A percentile compares a stretch with the other conserved stretches of the same genome.
phyloP scores from a whole-genome alignment of 1,140 invertebrate genomes.

The Drosophila yakuba region DNA sequence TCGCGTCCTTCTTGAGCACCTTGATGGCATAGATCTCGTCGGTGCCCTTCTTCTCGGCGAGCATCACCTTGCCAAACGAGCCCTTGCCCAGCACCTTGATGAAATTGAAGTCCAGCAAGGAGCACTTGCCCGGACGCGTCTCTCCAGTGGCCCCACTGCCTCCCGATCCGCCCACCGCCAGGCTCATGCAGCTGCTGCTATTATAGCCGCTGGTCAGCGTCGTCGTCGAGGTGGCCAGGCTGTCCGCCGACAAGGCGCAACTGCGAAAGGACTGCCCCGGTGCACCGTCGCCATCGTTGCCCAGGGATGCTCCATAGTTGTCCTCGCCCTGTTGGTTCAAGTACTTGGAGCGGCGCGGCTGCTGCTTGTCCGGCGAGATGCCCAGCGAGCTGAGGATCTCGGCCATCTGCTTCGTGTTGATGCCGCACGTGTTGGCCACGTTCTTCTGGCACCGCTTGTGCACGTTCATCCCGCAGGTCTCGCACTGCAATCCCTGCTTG shows the following conservation, averaged over 20 bases:
- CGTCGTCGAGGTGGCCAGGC: slow-evolving; percentile 62
- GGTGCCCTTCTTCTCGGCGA: slow-evolving; percentile 96
- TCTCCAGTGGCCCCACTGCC: slow-evolving; percentile 51
- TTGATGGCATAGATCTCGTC: slow-evolving; percentile 99
- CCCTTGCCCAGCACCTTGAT: slow-evolving; percentile 99
- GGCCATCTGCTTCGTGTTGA: slow-evolving; percentile 98
- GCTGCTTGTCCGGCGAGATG: slow-evolving; percentile 94
- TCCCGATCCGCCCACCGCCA: slow-evolving; percentile 33
- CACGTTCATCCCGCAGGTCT: slow-evolving; percentile 98
- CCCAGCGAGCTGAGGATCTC: slow-evolving; percentile 96
- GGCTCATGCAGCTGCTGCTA: slow-evolving; percentile 70
- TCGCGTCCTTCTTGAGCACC: slow-evolving; percentile 99
- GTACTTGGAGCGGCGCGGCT: slow-evolving; percentile 88
- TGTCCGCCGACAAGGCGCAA: slow-evolving; percentile 63
- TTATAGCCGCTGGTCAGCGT: slow-evolving; percentile 76
- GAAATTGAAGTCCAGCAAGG: slow-evolving; percentile 95
- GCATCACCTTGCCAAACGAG: slow-evolving; percentile 99
- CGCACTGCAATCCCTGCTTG: slow-evolving; percentile 98
- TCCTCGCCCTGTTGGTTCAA: slow-evolving; percentile 85
- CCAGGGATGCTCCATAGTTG: slow-evolving; percentile 83
- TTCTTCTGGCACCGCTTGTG: slow-evolving; percentile 99
- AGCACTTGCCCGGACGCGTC: slow-evolving; percentile 87
- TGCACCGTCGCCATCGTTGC: slow-evolving; percentile 57
- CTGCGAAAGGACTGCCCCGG: slow-evolving; percentile 75
- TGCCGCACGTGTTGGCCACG: slow-evolving; percentile 99